phyloP scores from a whole-genome alignment of 2,797 vertebrate genomes.

The Momotus momota region DNA sequence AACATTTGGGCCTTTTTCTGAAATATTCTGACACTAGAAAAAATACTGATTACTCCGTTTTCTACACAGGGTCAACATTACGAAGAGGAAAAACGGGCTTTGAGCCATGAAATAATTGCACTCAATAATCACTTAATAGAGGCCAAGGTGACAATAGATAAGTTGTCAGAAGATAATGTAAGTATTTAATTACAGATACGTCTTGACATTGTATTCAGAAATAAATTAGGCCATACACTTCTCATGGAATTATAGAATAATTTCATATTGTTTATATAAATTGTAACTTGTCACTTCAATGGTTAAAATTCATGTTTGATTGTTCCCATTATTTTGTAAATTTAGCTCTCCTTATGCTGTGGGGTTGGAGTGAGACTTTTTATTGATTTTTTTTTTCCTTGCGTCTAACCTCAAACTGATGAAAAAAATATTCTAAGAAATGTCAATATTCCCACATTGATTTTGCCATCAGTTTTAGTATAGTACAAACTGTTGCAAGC shows the following conservation, averaged over 20 bases:
- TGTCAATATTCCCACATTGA: background rate
- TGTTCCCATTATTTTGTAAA: background rate
- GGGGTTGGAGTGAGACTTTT: background rate
- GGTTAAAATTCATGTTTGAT: background rate
- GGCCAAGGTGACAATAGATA: constrained; percentile 95
- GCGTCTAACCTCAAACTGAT: background rate
- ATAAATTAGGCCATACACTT: background rate
- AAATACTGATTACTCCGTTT: constrained; percentile 15
- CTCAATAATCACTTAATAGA: constrained; percentile 98
- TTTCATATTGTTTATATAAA: background rate
- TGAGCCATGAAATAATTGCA: constrained; percentile 93
- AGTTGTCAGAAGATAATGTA: constrained; percentile 95
- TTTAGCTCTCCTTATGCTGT: background rate
- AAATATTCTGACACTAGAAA: background rate
- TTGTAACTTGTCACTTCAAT: background rate
- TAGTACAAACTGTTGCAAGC: background rate
- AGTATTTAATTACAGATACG: constrained; percentile 71
- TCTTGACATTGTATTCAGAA: background rate
- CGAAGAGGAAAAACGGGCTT: constrained; percentile 93
- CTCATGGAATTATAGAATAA: background rate
- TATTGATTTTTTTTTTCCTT: background rate
- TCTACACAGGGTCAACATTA: constrained; percentile 89
- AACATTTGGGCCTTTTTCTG: background rate
- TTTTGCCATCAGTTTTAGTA: background rate
- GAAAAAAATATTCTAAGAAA: background rate